Conservation (phyloP, 2,888 invertebrate genomes). For the Calameuta filiformis region DNA sequence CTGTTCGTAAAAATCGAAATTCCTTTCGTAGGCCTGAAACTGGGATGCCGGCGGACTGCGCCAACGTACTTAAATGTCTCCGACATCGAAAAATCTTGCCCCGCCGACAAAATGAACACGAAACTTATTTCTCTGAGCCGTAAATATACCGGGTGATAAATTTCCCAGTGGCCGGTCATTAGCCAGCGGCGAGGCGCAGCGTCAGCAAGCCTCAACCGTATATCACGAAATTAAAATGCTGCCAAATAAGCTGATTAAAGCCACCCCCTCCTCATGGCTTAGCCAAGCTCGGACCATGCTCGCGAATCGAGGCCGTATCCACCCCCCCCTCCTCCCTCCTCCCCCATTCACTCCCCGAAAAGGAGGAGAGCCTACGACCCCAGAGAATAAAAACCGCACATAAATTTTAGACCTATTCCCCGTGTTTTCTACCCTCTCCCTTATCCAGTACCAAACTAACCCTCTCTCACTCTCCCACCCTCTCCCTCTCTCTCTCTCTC, state of each 20-base stretch:
- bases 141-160: constrained; percentile 36
- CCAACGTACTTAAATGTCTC: not conserved
- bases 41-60: not conserved
- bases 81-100: not conserved
- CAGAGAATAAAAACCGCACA: constrained; percentile 21
- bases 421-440: not conserved
- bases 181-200: constrained; percentile 33
- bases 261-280: not conserved
- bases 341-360: not conserved
- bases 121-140: constrained; percentile 16
- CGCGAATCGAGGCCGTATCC: not conserved
- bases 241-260: constrained; percentile 42
- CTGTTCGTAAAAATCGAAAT: not conserved
- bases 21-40: not conserved
- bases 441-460: not conserved
- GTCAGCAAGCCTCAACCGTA: constrained; percentile 35
- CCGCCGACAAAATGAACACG: constrained; percentile 5
- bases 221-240: constrained; percentile 41
- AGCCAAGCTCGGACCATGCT: not conserved
- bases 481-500: not conserved
- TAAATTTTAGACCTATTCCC: constrained; percentile 18
- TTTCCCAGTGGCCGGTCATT: constrained; percentile 35
- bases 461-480: not conserved
- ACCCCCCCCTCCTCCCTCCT: constrained; percentile 6
- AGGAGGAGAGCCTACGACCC: constrained; percentile 7